Conservation (phyloP, 2,797 vertebrate species). For the Cirrhinus mrigala region DNA sequence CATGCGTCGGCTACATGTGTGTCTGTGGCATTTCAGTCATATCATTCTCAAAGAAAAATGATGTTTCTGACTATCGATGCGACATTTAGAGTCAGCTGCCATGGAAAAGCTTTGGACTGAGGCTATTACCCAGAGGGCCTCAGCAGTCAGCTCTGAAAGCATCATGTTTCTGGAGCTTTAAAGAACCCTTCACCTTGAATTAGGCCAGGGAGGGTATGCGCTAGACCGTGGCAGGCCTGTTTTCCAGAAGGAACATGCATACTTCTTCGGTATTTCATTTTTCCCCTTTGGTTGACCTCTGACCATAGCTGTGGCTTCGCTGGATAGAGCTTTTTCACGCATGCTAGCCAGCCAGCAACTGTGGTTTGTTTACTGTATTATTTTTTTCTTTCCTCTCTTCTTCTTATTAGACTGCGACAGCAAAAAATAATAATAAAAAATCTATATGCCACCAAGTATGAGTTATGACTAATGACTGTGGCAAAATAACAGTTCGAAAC, state of each 20-base stretch:
- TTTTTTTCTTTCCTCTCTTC: background rate
- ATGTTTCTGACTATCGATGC: slow-evolving; percentile 25
- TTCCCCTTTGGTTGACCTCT: slow-evolving; percentile 3
- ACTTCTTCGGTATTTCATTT: background rate
- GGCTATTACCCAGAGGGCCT: slow-evolving; percentile 26
- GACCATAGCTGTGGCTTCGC: background rate
- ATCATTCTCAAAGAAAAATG: slow-evolving; percentile 20
- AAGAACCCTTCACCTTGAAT: slow-evolving; percentile 41
- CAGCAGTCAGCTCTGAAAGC: slow-evolving; percentile 26
- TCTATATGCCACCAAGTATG: slow-evolving; percentile 1
- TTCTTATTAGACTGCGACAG: background rate
- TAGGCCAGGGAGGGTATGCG: slow-evolving; percentile 7
- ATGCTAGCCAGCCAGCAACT: background rate
- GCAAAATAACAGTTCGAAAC: background rate
- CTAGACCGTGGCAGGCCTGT: background rate
- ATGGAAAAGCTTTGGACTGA: slow-evolving; percentile 21
- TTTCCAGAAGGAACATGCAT: slow-evolving; percentile 25
- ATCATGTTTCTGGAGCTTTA: slow-evolving; percentile 22
- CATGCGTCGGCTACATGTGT: background rate
- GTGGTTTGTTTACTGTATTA: background rate
- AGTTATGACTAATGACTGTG: slow-evolving; percentile 29
- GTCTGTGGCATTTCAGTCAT: background rate
- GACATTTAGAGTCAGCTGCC: slow-evolving; percentile 38
- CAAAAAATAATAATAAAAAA: background rate
- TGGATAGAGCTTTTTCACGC: background rate